Evolutionary conservation across 2,888 invertebrate species (phyloP).

Genomic region (Stramonita haemastoma): DNA sequence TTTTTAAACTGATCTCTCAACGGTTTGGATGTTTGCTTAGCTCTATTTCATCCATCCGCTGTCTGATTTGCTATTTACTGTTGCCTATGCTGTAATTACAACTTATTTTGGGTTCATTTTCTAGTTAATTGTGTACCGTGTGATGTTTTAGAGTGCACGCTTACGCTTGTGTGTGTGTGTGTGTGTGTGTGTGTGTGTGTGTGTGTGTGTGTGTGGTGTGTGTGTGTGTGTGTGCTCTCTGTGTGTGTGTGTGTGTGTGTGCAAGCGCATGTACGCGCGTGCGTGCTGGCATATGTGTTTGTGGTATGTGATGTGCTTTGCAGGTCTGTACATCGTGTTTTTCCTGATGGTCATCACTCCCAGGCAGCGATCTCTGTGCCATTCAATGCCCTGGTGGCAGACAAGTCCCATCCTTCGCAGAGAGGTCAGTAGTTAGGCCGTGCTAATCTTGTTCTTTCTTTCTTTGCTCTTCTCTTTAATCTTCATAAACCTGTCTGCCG

Average conservation of each 20-base stretch:
- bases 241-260: background rate
- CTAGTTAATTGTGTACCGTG: too few species aligned
- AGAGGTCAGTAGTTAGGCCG: slow-evolving; percentile 64
- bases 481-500: too few species aligned
- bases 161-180: background rate
- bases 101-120: too few species aligned
- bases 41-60: too few species aligned
- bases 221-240: too few species aligned
- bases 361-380: slow-evolving; percentile 72
- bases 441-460: background rate
- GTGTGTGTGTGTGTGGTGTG: too few species aligned
- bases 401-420: slow-evolving; percentile 73
- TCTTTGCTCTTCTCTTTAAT: background rate
- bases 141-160: background rate
- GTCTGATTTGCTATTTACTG: too few species aligned
- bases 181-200: background rate
- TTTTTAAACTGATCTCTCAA: too few species aligned
- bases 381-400: slow-evolving; percentile 74
- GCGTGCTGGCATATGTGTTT: background rate
- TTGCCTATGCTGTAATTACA: too few species aligned
- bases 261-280: background rate
- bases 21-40: too few species aligned
- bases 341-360: slow-evolving; percentile 71
- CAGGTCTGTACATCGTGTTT: slow-evolving; percentile 72
- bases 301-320: slow-evolving; percentile 12